Conservation (phyloP, 2,888 invertebrate species). For the Drosophila robusta region DNA sequence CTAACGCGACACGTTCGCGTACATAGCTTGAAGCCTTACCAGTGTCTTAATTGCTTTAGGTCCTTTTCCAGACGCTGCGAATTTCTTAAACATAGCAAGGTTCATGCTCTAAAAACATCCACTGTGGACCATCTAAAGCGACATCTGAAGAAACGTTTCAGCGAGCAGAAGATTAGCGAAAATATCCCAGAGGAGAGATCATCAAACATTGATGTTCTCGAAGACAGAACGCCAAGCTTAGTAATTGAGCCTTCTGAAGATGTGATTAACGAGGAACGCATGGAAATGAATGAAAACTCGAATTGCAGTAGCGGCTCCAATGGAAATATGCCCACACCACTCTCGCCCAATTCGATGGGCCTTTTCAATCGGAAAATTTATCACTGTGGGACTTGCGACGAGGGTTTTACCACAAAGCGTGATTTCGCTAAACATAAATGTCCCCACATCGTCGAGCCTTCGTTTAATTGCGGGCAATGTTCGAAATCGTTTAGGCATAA, state of each 20-base stretch:
- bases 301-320: neutral
- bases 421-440: neutral
- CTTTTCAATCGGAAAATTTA: neutral
- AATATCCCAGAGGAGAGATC: neutral
- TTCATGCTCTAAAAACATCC: neutral
- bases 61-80: neutral
- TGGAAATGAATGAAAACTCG: neutral
- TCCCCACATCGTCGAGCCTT: neutral
- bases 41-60: neutral
- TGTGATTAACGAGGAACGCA: neutral
- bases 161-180: neutral
- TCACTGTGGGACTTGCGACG: neutral
- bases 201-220: neutral
- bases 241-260: neutral
- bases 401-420: neutral
- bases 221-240: neutral
- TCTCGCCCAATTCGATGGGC: neutral
- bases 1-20: neutral
- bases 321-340: no score
- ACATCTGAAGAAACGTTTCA: slow-evolving; percentile 1
- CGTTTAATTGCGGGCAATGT: slow-evolving; percentile 1
- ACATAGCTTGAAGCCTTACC: neutral
- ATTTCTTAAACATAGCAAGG: neutral
- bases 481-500: neutral
- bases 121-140: neutral